Percentiles rank a stretch among this genome's conserved stretches.
Conservation (phyloP, 2,113 vertebrate species). For the Ibidorhyncha struthersii region DNA sequence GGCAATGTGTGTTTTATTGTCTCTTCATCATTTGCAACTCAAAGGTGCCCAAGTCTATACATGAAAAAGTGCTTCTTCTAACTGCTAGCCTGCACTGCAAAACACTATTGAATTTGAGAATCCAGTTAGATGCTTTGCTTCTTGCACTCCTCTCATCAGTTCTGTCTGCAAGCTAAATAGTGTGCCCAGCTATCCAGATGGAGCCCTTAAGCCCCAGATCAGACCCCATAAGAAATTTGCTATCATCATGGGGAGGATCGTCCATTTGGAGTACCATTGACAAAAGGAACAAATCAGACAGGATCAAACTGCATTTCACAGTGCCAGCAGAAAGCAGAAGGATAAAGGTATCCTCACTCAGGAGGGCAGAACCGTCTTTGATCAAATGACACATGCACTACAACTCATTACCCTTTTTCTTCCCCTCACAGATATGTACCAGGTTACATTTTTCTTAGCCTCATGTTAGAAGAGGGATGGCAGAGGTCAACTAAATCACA, state of each 20-base stretch:
- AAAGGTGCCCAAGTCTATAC: conserved; percentile 19
- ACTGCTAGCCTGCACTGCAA: neutral
- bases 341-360: neutral
- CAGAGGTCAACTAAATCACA: neutral
- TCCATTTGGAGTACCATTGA: neutral
- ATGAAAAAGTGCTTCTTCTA: neutral
- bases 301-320: neutral
- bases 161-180: neutral
- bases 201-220: neutral
- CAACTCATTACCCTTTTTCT: neutral
- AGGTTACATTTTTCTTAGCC: neutral
- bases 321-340: neutral
- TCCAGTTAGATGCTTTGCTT: neutral
- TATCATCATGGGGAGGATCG: neutral
- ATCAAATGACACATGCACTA: rapidly evolving
- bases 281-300: neutral
- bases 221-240: neutral
- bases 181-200: neutral
- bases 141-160: neutral
- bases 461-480: neutral
- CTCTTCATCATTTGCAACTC: conserved; percentile 37
- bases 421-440: neutral
- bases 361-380: neutral
- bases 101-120: neutral
- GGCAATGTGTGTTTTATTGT: conserved; percentile 40